Conservation (phyloP, 1,140 invertebrate genomes). For the Solenopsis invicta region DNA sequence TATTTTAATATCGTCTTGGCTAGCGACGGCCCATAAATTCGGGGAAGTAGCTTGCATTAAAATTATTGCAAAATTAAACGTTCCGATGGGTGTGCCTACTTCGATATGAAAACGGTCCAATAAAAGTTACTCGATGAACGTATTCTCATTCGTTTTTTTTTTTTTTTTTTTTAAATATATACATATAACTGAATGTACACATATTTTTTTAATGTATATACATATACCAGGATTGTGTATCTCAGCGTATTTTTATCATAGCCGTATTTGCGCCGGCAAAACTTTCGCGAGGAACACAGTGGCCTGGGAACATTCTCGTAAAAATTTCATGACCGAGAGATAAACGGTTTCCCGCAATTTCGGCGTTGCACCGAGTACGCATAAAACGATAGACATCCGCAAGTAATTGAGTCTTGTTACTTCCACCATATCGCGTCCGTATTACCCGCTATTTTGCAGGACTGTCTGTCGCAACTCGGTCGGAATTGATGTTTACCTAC, state of each 20-base stretch:
- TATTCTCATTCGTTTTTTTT: neutral
- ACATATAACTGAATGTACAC: neutral
- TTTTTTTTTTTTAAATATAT: too few species aligned
- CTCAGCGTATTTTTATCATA: constrained; percentile 19
- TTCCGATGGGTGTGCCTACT: constrained; percentile 7
- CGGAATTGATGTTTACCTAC: constrained; percentile 1
- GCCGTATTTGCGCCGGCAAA: constrained; percentile 27
- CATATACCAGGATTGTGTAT: neutral
- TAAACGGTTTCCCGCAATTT: constrained; percentile 50
- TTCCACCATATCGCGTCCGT: constrained; percentile 1
- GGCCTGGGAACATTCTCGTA: constrained; percentile 48
- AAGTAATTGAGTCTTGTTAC: constrained; percentile 33
- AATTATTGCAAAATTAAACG: constrained; percentile 44
- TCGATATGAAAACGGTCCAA: neutral
- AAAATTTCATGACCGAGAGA: constrained; percentile 50
- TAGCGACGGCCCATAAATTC: constrained; percentile 31
- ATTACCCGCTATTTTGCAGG: constrained; percentile 5
- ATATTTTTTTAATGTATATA: neutral
- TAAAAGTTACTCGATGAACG: neutral
- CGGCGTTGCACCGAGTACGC: constrained; percentile 12
- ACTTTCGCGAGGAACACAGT: constrained; percentile 23
- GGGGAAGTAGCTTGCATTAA: constrained; percentile 22
- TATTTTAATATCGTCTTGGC: constrained; percentile 58
- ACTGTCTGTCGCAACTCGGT: neutral
- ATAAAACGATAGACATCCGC: constrained; percentile 56